Conservation (phyloP, 2,888 invertebrate species). For the Macrosiphum euphorbiae region DNA sequence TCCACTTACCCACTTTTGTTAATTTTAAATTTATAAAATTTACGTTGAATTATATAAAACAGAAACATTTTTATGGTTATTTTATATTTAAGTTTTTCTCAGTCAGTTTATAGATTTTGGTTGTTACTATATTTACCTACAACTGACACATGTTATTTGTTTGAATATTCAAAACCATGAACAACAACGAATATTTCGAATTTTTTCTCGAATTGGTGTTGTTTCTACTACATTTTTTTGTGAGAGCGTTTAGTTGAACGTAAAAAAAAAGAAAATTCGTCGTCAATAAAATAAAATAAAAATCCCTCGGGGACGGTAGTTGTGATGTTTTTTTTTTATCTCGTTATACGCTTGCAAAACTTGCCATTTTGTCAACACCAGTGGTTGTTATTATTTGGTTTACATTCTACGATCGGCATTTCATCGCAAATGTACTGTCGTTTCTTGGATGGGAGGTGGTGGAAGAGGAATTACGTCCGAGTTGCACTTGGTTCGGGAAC, state of each 20-base stretch:
- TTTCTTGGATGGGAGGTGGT: background rate
- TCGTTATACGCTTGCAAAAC: background rate
- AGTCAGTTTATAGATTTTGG: background rate
- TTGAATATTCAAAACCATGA: background rate
- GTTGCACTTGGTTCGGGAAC: background rate
- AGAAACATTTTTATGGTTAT: background rate
- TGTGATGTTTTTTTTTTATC: constrained; percentile 15
- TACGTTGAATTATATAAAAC: background rate
- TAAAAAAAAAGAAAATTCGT: constrained; percentile 9
- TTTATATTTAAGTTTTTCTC: background rate
- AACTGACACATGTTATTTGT: background rate
- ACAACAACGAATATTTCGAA: background rate
- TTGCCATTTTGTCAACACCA: constrained; percentile 18
- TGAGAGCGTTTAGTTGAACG: background rate
- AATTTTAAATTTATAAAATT: background rate
- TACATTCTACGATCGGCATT: background rate
- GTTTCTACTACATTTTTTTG: background rate
- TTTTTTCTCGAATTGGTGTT: background rate
- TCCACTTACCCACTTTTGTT: background rate
- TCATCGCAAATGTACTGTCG: constrained; percentile 14
- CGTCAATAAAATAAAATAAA: constrained; percentile 15
- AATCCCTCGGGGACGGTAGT: background rate
- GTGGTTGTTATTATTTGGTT: constrained; percentile 19
- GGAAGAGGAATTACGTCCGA: background rate
- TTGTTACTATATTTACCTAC: background rate